These are phyloP conservation scores for Saturnia japonica DNA, from an alignment of 2,888 invertebrate genomes.

Conservation along the genomic window DNA sequence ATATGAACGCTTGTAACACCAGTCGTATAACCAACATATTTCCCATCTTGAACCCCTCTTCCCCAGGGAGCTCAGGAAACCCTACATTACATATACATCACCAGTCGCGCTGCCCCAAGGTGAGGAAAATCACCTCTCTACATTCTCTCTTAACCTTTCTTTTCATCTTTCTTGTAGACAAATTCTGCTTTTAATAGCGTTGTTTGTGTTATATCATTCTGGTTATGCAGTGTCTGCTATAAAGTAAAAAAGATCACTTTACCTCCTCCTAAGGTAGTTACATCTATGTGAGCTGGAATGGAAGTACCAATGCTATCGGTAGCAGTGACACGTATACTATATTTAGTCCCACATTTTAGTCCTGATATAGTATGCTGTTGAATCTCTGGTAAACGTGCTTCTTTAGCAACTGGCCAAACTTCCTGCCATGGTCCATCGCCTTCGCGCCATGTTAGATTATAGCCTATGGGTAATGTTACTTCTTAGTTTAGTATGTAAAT, in stretches of 20 bases:
- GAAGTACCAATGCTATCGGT: conserved; percentile 92
- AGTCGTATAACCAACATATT: no score
- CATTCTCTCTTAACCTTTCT: no score
- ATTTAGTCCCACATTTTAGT: conserved; percentile 91
- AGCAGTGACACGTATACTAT: conserved; percentile 90
- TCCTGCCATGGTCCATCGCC: conserved; percentile 78
- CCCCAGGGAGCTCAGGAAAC: no score
- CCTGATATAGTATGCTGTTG: conserved; percentile 85
- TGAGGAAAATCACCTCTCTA: no score
- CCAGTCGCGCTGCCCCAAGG: no score
- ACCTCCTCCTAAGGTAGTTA: conserved; percentile 83
- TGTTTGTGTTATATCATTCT: no score
- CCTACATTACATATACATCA: no score
- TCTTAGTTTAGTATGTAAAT: neutral
- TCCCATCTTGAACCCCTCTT: no score
- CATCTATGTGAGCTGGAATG: conserved; percentile 83
- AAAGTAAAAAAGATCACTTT: conserved; percentile 33
- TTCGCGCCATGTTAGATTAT: conserved; percentile 77
- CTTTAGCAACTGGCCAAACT: conserved; percentile 84
- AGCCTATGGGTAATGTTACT: conserved; percentile 49
- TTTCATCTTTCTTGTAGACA: no score
- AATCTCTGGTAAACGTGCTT: conserved; percentile 77
- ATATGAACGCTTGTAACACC: no score
- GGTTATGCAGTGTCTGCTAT: neutral
- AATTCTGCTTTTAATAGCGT: no score